Evolutionary conservation across 2,888 invertebrate species (phyloP), one percentile per base, ranked within the genome.

Genomic region (Callyntrura sp.): DNA sequence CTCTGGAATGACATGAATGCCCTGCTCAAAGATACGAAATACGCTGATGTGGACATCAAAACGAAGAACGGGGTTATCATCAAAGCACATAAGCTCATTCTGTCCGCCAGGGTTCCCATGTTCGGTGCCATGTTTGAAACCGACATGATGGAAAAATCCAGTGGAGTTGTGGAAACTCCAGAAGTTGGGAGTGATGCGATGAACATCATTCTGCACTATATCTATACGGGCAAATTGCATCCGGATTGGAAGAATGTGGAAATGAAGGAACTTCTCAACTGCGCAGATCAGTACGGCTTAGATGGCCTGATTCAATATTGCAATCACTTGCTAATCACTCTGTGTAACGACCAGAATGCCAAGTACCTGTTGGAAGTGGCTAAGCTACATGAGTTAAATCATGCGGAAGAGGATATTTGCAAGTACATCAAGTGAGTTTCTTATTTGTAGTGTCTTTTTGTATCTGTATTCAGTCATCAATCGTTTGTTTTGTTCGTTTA

Each of bases 111-210:
- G 3, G 76, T 76, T 2, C 20, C 48, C 1, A 48, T 76, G 76
- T 76, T 76, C 14, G 20, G 51, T 48, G 76, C 76, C 48, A 76
- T 76, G 76, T 76, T 76, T 48, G 76, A 48, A 17, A 76, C 48
- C 0, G 76, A 76, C 9, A 76, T 76, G 76, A 9, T 25, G 25
- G 76, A 76, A 14, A 76, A 48, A 5, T 23, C 48, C 6, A 51
- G 25, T 5, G 76, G 76, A 11, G 51, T 76, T 76, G 51, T 76
- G 51, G 76, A 76, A 76, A 76, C 76, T 5, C 76, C 76, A 1
- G 76, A 76, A 25, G 51, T 76, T 23, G 35, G 43, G 1, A 35
- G 43, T 4, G 20, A 20, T 0, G 76, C 76, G 6, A 76, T 76
- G 76, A 76, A 20, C 0, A 48, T 76, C 2, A 20, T 76, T 48